A percentile compares a stretch with the other conserved stretches of the same genome.
These are phyloP conservation scores for Hylaea fasciaria DNA, from an alignment of 2,888 invertebrate species.

Conservation along the genomic window DNA sequence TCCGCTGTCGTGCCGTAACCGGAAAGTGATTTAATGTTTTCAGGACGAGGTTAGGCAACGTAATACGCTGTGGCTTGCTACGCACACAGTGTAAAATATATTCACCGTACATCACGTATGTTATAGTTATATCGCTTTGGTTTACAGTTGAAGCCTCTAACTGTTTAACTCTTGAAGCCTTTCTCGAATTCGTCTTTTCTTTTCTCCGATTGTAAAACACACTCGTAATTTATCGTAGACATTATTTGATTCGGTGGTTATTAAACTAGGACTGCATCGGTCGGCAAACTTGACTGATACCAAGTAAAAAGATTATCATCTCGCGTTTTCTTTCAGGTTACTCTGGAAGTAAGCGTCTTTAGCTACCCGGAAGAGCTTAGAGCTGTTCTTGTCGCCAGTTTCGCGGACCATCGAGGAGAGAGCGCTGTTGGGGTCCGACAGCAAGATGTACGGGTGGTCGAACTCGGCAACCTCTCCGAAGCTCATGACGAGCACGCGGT, in stretches of 20 bases:
- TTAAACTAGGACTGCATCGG: neutral
- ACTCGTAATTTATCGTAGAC: constrained; percentile 2
- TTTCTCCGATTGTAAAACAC: neutral
- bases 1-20: neutral
- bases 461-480: constrained; percentile 86
- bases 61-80: too few relatives aligned
- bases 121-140: neutral
- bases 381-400: constrained; percentile 84
- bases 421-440: constrained; percentile 81
- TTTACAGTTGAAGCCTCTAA: constrained; percentile 1
- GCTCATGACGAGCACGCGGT: constrained; percentile 89
- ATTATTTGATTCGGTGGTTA: constrained; percentile 11
- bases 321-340: constrained; percentile 65
- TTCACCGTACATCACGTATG: neutral
- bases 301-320: constrained; percentile 45
- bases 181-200: neutral
- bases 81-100: too few relatives aligned
- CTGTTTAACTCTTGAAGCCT: neutral
- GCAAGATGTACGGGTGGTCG: constrained; percentile 86
- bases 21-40: neutral
- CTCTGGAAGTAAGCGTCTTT: constrained; percentile 72
- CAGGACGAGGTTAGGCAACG: neutral
- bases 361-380: constrained; percentile 76
- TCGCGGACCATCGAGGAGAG: constrained; percentile 85
- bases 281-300: neutral